These are phyloP conservation scores for Amblyraja radiata DNA, from an alignment of 2,797 vertebrate genomes.

Conservation along the genomic window DNA sequence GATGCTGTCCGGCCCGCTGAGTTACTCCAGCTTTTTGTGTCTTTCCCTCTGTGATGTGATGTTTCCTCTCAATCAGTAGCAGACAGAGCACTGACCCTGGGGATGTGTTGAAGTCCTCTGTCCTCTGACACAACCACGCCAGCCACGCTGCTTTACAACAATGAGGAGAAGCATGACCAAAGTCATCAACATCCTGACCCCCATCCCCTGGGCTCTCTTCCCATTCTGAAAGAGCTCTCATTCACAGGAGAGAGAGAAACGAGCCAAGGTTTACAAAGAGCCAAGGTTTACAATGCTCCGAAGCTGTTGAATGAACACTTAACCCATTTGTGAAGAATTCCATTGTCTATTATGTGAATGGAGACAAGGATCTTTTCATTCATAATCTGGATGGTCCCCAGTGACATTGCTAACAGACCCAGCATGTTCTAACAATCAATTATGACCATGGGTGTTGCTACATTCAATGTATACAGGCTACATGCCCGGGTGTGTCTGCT, in stretches of 20 bases:
- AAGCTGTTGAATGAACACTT: neutral
- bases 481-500: neutral
- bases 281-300: neutral
- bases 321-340: neutral
- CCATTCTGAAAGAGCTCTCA: neutral
- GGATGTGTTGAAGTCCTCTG: neutral
- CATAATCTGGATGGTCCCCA: neutral
- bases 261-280: neutral
- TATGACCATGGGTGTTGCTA: too few relatives aligned
- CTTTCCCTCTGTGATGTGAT: neutral
- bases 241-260: neutral
- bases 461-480: neutral
- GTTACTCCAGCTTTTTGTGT: too few relatives aligned
- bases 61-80: neutral
- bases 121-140: neutral
- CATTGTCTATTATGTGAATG: slow-evolving; percentile 10
- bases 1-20: too few relatives aligned
- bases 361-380: slow-evolving; percentile 21
- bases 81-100: neutral
- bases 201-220: neutral
- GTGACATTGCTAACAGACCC: neutral
- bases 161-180: slow-evolving; percentile 22
- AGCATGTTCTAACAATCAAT: neutral
- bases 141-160: neutral
- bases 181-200: neutral